These are phyloP conservation scores for Galemys pyrenaicus DNA, from an alignment of 2,113 vertebrate species.

Conservation along the genomic window DNA sequence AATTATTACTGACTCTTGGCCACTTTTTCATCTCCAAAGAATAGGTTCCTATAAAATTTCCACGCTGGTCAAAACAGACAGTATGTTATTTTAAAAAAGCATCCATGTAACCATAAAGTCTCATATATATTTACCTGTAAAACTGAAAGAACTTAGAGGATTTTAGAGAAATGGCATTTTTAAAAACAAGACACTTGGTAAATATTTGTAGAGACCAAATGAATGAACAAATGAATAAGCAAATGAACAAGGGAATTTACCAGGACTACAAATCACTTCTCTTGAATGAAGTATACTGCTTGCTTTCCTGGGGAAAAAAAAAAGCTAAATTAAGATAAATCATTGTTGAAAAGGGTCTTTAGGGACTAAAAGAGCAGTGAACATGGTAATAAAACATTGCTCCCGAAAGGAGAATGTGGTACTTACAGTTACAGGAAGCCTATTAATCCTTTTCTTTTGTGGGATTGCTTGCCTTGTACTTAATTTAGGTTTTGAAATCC, in stretches of 20 bases:
- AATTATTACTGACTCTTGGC: constrained; percentile 45
- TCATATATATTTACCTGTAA: constrained; percentile 61
- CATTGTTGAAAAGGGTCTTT: constrained; percentile 60
- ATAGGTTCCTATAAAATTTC: constrained; percentile 76
- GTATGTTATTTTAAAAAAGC: constrained; percentile 71
- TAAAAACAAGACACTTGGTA: constrained; percentile 27
- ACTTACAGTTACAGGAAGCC: constrained; percentile 68
- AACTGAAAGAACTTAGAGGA: constrained; percentile 66
- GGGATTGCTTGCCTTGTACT: constrained; percentile 53
- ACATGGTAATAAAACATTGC: constrained; percentile 60
- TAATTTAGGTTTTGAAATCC: constrained; percentile 75
- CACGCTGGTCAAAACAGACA: constrained; percentile 59
- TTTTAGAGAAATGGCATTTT: constrained; percentile 65
- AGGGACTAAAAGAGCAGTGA: constrained; percentile 61
- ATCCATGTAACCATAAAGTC: constrained; percentile 67
- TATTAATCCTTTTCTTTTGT: constrained; percentile 68
- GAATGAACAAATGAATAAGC: constrained; percentile 42
- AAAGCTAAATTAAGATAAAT: constrained; percentile 79
- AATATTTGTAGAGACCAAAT: constrained; percentile 50
- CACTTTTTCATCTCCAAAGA: constrained; percentile 69
- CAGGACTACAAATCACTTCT: constrained; percentile 70
- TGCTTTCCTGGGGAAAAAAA: constrained; percentile 21
- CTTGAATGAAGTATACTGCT: constrained; percentile 65
- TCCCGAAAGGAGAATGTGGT: constrained; percentile 70
- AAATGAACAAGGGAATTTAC: constrained; percentile 57